These are phyloP conservation scores for Palythoa grandiflora DNA, from an alignment of 92 coral and sea anemone genomes.

Conservation along the genomic window DNA sequence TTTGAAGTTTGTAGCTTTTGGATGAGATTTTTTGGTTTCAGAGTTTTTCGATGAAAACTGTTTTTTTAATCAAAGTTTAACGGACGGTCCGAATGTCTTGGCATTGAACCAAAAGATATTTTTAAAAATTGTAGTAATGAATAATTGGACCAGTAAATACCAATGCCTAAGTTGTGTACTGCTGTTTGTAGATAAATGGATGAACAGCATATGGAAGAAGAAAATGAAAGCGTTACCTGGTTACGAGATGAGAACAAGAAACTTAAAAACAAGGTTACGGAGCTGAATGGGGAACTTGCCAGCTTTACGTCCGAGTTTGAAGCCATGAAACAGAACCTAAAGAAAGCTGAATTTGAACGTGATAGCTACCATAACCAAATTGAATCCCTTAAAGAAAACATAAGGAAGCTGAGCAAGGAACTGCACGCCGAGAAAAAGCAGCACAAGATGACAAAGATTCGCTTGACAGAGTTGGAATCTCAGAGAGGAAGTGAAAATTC, in stretches of 20 bases:
- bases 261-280: conserved; percentile 58
- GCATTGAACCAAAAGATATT: background rate
- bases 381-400: conserved; percentile 78
- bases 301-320: conserved; percentile 70
- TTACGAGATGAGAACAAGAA: conserved; percentile 11
- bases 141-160: conserved; percentile 13
- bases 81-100: background rate
- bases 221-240: conserved; percentile 40
- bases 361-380: conserved; percentile 86
- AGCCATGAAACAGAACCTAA: conserved; percentile 73
- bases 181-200: conserved; percentile 57
- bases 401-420: conserved; percentile 81
- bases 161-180: conserved; percentile 41
- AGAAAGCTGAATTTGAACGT: conserved; percentile 90
- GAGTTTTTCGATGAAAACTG: background rate
- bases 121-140: conserved; percentile 4
- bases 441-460: conserved; percentile 51
- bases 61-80: conserved; percentile 12
- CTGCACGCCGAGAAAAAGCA: conserved; percentile 81
- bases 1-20: conserved; percentile 41
- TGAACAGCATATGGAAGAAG: conserved; percentile 48
- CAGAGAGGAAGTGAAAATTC: background rate
- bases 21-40: background rate
- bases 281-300: conserved; percentile 64
- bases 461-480: conserved; percentile 27